Conservation (phyloP, 64 coral and sea anemone genomes). For the Pocillopora damicornis region DNA sequence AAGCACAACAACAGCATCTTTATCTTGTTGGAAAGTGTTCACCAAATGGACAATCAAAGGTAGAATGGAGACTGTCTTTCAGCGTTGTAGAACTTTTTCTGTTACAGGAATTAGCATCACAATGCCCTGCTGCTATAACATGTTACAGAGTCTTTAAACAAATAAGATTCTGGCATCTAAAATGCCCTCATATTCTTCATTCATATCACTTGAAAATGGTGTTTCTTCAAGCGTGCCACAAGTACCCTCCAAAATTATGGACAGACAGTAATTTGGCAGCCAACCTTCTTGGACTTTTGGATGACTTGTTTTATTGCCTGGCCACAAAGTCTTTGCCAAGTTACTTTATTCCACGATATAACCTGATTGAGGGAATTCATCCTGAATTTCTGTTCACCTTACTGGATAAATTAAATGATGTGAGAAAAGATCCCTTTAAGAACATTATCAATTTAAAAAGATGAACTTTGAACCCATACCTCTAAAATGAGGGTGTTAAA, state of each 20-base stretch:
- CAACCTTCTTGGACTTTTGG: conserved; percentile 56
- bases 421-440: background rate
- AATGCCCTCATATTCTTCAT: conserved; percentile 47
- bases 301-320: conserved; percentile 46
- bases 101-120: conserved; percentile 46
- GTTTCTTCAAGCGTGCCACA: conserved; percentile 49
- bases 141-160: conserved; percentile 55
- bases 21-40: conserved; percentile 58
- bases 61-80: conserved; percentile 63
- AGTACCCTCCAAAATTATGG: conserved; percentile 12
- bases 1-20: conserved; percentile 22
- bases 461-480: background rate
- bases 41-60: conserved; percentile 47
- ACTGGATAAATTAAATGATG: background rate
- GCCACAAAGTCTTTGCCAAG: conserved; percentile 37
- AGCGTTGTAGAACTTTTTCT: conserved; percentile 53
- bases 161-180: conserved; percentile 48
- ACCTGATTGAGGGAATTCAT: conserved; percentile 46
- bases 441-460: background rate
- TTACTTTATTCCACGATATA: conserved; percentile 50
- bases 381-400: conserved; percentile 6
- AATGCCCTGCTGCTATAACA: conserved; percentile 20
- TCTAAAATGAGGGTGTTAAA: too few species aligned
- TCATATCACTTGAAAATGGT: conserved; percentile 66
- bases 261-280: conserved; percentile 40